phyloP scores from a whole-genome alignment of 2,888 invertebrate genomes.

The Dione juno region DNA sequence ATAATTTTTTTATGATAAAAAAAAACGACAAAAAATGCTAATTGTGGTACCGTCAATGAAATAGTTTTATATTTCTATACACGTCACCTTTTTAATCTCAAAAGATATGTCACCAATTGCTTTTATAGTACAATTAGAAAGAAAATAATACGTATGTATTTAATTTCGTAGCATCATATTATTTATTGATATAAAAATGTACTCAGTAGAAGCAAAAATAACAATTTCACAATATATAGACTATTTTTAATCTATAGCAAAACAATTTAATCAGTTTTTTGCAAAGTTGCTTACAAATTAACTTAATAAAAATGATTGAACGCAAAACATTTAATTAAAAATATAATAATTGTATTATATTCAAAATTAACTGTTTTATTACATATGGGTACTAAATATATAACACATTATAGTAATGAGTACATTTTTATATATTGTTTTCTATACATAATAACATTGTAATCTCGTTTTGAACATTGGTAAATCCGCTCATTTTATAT shows the following conservation, averaged over 20 bases:
- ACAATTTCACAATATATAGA: no score
- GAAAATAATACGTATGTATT: neutral
- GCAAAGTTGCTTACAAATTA: no score
- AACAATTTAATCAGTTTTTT: no score
- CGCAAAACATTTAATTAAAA: no score
- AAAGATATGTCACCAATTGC: slow-evolving; percentile 21
- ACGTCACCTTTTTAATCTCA: slow-evolving; percentile 2
- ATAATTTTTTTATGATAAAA: neutral
- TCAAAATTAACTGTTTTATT: no score
- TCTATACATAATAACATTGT: neutral
- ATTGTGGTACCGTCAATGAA: neutral
- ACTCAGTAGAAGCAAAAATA: neutral
- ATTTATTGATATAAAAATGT: neutral
- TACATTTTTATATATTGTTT: slow-evolving; percentile 3
- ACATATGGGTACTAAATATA: neutral
- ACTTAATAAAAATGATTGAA: no score
- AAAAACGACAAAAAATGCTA: neutral
- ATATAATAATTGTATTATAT: no score
- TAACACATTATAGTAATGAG: neutral
- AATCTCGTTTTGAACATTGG: neutral
- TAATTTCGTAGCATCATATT: neutral
- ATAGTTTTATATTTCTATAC: slow-evolving; percentile 8
- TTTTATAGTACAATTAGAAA: neutral
- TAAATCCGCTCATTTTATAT: slow-evolving; percentile 4
- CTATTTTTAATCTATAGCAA: no score